Base-by-base conservation (phyloP, 2,888 invertebrate species). In the Spodoptera exigua region DNA sequence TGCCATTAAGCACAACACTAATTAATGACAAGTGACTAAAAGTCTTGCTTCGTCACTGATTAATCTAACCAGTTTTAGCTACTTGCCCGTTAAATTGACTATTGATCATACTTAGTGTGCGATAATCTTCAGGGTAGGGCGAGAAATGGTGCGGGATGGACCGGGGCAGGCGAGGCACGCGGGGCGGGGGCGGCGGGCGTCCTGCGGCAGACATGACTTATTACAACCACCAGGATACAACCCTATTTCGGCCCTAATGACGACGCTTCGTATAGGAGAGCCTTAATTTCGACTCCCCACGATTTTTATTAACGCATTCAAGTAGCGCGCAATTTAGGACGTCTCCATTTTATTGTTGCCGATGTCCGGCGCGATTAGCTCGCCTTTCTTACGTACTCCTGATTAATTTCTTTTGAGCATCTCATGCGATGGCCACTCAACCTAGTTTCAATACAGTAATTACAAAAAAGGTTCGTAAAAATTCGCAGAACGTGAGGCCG, bases 151-250 rank as follows among this genome's bases (percentile, higher is more conserved):
- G 84, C 85, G 86, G 84, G 87, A 81, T 80, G 76, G 84, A 70
- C 77, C 74, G 84, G 81, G 78, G 81, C 47, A 76, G 74, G 74
- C 2, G 45, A 62, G 80, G 79, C 70, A 79, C 46, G 78, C 72
- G 78, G 55, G 61, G 47, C 51, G 82, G 78, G 79, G 74, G 80
- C 74, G 79, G 84, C 83, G 84, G 78, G 84, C 83, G 86, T 86
- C 87, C 92, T 92, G 92, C 87, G 88, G 86, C 89, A 89, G 93
- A 93, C 93, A 93, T 93, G 92, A 93, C 93, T 93, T 93, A 93
- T 93, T 92, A 89, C 91, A 81, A 88, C 89, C 89, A 88, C 89
- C 89, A 91, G 89, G 91, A 93, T 90, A 93, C 93, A 92, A 93
- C 92, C 93, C 92, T 91, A 92, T 92, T 93, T 88, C 88, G 88